Base-by-base conservation (phyloP, 2,113 vertebrate species). In the Astur gentilis region DNA sequence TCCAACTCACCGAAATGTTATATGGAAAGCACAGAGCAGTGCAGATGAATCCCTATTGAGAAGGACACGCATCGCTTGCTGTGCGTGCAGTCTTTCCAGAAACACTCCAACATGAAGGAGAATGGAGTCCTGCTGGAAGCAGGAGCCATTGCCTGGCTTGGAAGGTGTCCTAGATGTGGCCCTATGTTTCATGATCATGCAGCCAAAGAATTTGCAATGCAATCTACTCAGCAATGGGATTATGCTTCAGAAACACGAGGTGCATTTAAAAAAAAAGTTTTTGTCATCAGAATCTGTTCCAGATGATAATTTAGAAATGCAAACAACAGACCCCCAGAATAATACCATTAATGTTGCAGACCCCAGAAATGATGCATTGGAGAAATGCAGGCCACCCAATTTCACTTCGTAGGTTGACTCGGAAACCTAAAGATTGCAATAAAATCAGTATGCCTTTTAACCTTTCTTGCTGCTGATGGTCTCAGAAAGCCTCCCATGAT, bases 71-170 rank as follows among this genome's bases (percentile, higher is more conserved):
- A 2, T 44, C 26, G 6, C 55, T 83, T 44, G 32, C 87, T 54
- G 22, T 15, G 60, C 15, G 1, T 44, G 66, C 49, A 32, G 90
- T 72, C 91, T 93, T 94, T 90, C 88, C 95, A 93, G 95, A 94
- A 84, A 36, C 26, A 2, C 42, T 96, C 89, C 93, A 44, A 13
- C 40, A 1, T 1, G 31, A 11, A 40, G 79, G 70, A 65, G 90
- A 21, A 14, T 36, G 69, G 90, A 94, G 87, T 54, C 64, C 87
- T 97, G 82, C 94, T 97, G 96, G 96, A 83, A 96, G 97, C 96
- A 90, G 93, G 72, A 95, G 79, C 81, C n/a, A 10, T 9, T 61
- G 80, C 83, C 57, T 84, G 95, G 31, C 95, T 94, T 83, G 72
- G 29, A 83, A 84, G 89, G 11, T 79, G 93, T 64, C 97, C 96